Evolutionary conservation across 2,888 invertebrate genomes (phyloP).

Genomic region (Euclidia mi): DNA sequence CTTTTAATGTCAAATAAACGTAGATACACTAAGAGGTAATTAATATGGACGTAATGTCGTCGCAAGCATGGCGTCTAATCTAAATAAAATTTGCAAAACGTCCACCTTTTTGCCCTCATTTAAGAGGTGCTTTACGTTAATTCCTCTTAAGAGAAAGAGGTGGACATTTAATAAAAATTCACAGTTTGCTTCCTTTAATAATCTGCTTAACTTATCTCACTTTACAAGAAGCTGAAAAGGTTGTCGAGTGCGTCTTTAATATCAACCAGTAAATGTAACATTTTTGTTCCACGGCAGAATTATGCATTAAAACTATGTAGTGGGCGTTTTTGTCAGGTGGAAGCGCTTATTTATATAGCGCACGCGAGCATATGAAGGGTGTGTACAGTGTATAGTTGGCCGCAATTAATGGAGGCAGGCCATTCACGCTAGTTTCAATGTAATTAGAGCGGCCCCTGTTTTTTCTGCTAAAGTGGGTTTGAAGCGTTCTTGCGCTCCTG

Average conservation of each 20-base stretch:
- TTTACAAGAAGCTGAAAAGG: slow-evolving; percentile 40
- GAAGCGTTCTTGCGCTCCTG: slow-evolving; percentile 70
- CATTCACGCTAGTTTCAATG: slow-evolving; percentile 82
- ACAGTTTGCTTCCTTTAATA: slow-evolving; percentile 40
- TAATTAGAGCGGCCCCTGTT: slow-evolving; percentile 82
- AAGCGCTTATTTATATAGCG: slow-evolving; percentile 60
- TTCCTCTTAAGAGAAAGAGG: slow-evolving; percentile 52
- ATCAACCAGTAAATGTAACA: slow-evolving; percentile 35
- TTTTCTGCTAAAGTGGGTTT: slow-evolving; percentile 81
- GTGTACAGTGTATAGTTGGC: slow-evolving; percentile 65
- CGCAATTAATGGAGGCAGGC: slow-evolving; percentile 75
- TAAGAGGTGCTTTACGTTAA: slow-evolving; percentile 53
- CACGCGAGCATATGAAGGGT: slow-evolving; percentile 57
- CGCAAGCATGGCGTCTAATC: slow-evolving; percentile 24
- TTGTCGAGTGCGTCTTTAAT: slow-evolving; percentile 30
- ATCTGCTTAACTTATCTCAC: slow-evolving; percentile 41
- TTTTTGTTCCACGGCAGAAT: slow-evolving; percentile 35
- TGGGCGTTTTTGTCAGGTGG: slow-evolving; percentile 51
- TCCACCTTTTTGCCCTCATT: slow-evolving; percentile 33
- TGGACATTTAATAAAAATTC: slow-evolving; percentile 55
- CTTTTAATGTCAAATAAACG: slow-evolving; percentile 22
- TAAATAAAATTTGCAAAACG: slow-evolving; percentile 44
- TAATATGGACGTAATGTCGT: slow-evolving; percentile 27
- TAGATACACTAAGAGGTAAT: slow-evolving; percentile 19
- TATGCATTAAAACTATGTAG: slow-evolving; percentile 37